Conservation (phyloP, 2,113 vertebrate species). For the Cygnus atratus region DNA sequence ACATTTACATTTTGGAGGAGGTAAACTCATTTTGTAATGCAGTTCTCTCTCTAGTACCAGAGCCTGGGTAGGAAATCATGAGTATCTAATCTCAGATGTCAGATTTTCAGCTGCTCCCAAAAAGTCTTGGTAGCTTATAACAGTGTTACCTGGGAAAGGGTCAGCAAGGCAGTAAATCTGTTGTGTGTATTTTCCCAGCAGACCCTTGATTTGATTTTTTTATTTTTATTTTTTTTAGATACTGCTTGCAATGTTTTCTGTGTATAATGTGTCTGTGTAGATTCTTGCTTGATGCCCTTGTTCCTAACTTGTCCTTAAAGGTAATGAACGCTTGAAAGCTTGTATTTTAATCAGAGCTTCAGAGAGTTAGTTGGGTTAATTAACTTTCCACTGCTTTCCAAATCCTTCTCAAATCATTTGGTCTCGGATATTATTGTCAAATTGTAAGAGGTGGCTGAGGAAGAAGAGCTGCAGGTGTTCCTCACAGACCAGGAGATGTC, state of each 20-base stretch:
- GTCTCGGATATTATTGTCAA: neutral
- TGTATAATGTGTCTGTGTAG: neutral
- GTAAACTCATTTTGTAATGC: constrained; percentile 5
- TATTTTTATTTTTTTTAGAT: neutral
- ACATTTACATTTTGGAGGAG: constrained; percentile 39
- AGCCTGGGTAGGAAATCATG: constrained; percentile 10
- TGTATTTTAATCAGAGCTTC: neutral
- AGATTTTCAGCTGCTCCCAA: neutral
- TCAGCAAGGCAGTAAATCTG: neutral
- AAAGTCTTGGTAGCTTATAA: neutral
- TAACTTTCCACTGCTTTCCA: neutral
- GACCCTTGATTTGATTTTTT: neutral
- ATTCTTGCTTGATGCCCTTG: neutral
- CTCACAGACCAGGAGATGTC: neutral
- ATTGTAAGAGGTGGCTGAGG: neutral
- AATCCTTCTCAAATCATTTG: neutral
- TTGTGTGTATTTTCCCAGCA: neutral
- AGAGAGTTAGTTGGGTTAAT: neutral
- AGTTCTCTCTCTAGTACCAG: neutral
- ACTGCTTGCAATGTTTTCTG: neutral
- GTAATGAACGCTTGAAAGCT: neutral
- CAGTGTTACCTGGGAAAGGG: neutral
- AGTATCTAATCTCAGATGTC: neutral
- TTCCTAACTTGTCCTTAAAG: neutral
- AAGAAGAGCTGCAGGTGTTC: neutral